Base-by-base conservation (phyloP, 1,140 invertebrate species). In the Scaptomyza hsui region DNA sequence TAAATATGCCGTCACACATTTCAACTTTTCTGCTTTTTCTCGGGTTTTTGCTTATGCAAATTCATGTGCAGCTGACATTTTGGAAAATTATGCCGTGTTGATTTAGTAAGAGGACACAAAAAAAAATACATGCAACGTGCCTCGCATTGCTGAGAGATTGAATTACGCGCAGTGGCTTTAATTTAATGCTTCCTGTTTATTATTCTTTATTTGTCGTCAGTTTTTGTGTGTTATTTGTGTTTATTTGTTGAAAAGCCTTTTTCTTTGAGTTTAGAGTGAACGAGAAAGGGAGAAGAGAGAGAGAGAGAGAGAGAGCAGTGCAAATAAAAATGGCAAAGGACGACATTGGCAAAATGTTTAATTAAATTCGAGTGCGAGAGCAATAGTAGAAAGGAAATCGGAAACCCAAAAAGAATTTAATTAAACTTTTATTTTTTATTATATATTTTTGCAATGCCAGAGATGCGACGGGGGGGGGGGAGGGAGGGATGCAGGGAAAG, bases 401-500 rank as follows among this genome's bases (percentile, higher is more conserved):
- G 65, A 67, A 82, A 82, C 78, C 78, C 32, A 75, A 65, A 73
- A 68, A 86, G 81, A 88, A 86, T 86, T 86, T 86, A 85, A 85
- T 85, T 85, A 81, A 85, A 86, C 81, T 86, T 83, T 83, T 72
- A 67, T 65, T 45, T 39, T 10, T 6, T 3, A 3, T n/a, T 24
- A 24, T 24, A 24, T 41, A 68, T 69, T 69, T 67, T 74, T 71
- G 29, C 18, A 15, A 12, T 16, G 13, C 24, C 24, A 21, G 35
- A 18, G 16, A 12, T 12, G n/a, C 13, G 37, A 24, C 5, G 2
- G 26, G 6, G 5, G 48, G 15, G 1, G 12, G 7, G 12, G 9
- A 1, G 45, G 10, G 26, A 29, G 29, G 41, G 26, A 29, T 37
- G 56, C 75, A 32, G 45, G 10, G n/a, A n/a, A n/a, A n/a, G n/a